phyloP scores from a whole-genome alignment of 23 tunicate species.

The Trididemnum clinides region DNA sequence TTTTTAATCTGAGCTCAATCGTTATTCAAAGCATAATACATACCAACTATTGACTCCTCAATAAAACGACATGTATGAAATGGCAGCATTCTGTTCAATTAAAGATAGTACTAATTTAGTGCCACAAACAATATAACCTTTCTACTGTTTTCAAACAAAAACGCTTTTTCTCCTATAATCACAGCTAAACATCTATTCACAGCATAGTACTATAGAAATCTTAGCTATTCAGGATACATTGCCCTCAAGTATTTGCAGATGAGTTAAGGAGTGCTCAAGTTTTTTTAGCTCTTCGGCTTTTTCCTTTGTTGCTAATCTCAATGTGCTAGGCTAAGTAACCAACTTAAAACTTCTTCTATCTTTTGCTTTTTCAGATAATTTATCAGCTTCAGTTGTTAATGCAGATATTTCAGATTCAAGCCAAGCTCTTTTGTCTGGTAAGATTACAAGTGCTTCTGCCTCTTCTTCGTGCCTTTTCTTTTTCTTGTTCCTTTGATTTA shows the following conservation, averaged over 20 bases:
- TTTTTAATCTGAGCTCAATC: background rate
- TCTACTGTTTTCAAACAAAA: background rate
- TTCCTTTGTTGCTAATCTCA: conserved; percentile 12
- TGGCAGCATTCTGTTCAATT: too few relatives aligned
- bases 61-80: too few relatives aligned
- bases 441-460: background rate
- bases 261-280: background rate
- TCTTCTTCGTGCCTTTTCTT: background rate
- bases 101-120: too few relatives aligned
- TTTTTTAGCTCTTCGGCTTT: conserved; percentile 4
- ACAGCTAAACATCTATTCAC: conserved; percentile 3
- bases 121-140: background rate
- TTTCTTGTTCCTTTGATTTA: background rate
- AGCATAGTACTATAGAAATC: background rate
- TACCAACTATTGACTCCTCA: too few relatives aligned
- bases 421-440: background rate
- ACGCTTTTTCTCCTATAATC: too few relatives aligned
- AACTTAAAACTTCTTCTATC: background rate
- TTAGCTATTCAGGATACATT: background rate
- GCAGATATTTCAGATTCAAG: background rate
- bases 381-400: background rate
- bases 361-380: background rate
- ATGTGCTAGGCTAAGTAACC: background rate
- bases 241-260: background rate
- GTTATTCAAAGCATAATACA: too few relatives aligned